Evolutionary conservation across 92 coral and sea anemone species (phyloP).

Genomic region (Micromussa lordhowensis): DNA sequence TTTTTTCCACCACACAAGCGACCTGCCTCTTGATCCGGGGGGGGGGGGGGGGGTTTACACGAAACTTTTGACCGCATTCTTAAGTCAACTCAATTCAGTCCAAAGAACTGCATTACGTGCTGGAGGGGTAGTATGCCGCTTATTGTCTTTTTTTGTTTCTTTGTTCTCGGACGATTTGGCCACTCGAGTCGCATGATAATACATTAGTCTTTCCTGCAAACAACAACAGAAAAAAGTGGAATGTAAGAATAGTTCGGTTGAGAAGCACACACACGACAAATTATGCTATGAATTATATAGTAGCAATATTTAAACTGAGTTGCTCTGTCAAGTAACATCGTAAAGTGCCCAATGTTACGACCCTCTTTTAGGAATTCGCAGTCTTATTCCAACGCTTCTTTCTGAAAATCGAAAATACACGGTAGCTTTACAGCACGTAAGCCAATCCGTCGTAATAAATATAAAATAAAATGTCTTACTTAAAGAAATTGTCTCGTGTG

Average conservation of each 20-base stretch:
- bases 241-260: background rate
- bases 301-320: background rate
- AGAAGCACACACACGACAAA: no score
- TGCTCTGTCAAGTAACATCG: no score
- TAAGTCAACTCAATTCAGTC: background rate
- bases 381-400: no score
- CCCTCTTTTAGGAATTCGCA: no score
- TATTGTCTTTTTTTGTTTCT: background rate
- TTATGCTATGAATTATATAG: background rate
- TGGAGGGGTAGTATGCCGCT: background rate
- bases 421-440: no score
- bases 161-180: constrained; percentile 21
- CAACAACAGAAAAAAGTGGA: background rate
- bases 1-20: background rate
- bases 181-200: constrained; percentile 55
- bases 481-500: no score
- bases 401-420: no score
- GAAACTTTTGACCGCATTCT: background rate
- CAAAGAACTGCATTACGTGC: background rate
- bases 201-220: constrained; percentile 69
- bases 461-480: no score
- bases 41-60: background rate
- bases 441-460: no score
- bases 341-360: no score
- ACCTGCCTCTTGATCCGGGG: background rate